Evolutionary conservation across 2,113 vertebrate species (phyloP).

Genomic region (Ameiurus melas): DNA sequence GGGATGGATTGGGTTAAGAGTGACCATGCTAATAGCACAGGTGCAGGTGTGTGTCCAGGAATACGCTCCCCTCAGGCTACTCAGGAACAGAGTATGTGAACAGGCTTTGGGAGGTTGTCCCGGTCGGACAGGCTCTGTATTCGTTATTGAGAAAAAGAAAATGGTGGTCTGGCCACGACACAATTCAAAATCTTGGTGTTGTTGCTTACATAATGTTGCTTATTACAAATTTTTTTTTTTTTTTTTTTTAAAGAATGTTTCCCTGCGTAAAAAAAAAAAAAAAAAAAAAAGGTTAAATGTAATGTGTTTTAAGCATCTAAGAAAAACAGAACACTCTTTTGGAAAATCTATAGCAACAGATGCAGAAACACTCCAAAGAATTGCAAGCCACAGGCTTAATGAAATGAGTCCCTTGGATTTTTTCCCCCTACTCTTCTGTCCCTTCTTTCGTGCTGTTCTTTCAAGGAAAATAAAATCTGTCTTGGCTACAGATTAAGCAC

Average conservation of each 20-base stretch:
- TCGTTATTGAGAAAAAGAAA: conserved; percentile 32
- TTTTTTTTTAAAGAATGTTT: conserved; percentile 40
- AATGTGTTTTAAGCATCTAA: conserved; percentile 64
- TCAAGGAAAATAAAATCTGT: conserved; percentile 74
- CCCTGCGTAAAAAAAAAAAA: too few species aligned
- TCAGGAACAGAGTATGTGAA: conserved; percentile 45
- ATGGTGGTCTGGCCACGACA: not conserved
- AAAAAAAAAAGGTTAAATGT: too few species aligned
- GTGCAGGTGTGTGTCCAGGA: conserved; percentile 63
- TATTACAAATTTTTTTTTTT: conserved; percentile 38
- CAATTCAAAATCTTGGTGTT: not conserved
- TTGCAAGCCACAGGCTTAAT: conserved; percentile 71
- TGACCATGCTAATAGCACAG: conserved; percentile 59
- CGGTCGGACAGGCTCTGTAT: conserved; percentile 28
- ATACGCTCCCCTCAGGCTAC: conserved; percentile 26
- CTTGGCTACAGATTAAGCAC: conserved; percentile 73
- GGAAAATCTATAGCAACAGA: conserved; percentile 71
- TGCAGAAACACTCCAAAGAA: conserved; percentile 67
- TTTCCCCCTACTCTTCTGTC: conserved; percentile 2
- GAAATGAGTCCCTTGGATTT: conserved; percentile 62
- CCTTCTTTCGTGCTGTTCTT: conserved; percentile 62
- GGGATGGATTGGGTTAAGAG: conserved; percentile 43
- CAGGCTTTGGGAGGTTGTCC: conserved; percentile 45
- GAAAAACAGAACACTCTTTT: conserved; percentile 54
- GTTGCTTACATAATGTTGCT: conserved; percentile 31